Evolutionary conservation across 2,113 vertebrate genomes (phyloP).

Genomic region (Sminthopsis crassicaudata): DNA sequence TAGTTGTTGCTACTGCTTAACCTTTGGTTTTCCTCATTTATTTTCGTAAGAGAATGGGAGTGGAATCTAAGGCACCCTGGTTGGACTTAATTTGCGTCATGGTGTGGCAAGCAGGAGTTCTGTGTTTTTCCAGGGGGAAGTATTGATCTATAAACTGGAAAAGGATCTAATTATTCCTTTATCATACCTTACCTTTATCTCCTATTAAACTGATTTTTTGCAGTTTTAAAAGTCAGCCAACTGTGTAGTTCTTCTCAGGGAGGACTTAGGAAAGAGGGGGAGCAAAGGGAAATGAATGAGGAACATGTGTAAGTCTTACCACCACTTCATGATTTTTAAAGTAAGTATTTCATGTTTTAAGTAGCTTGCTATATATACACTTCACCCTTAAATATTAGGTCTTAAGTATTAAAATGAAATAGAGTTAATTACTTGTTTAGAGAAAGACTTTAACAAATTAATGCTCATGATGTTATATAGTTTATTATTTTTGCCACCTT

Average conservation of each 20-base stretch:
- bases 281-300: slow-evolving; percentile 51
- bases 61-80: slow-evolving; percentile 81
- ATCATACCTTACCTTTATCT: slow-evolving; percentile 46
- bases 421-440: slow-evolving; percentile 32
- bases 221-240: slow-evolving; percentile 64
- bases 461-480: not conserved
- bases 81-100: slow-evolving; percentile 76
- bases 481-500: slow-evolving; percentile 25
- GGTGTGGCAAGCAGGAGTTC: slow-evolving; percentile 64
- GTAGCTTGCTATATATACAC: slow-evolving; percentile 34
- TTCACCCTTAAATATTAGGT: not conserved
- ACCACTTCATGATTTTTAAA: slow-evolving; percentile 21
- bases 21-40: slow-evolving; percentile 84
- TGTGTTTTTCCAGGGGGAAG: slow-evolving; percentile 80
- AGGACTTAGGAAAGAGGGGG: not conserved
- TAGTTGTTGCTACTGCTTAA: slow-evolving; percentile 81
- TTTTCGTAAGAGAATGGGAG: slow-evolving; percentile 82
- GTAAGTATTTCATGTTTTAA: slow-evolving; percentile 37
- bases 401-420: not conserved
- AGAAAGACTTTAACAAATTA: slow-evolving; percentile 51
- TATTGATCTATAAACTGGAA: slow-evolving; percentile 61
- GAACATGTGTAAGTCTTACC: slow-evolving; percentile 46
- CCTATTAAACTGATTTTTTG: slow-evolving; percentile 56
- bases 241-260: slow-evolving; percentile 52
- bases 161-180: not conserved